These are phyloP conservation scores for Myocastor coypus DNA, from an alignment of 2,113 vertebrate genomes.

Conservation along the genomic window DNA sequence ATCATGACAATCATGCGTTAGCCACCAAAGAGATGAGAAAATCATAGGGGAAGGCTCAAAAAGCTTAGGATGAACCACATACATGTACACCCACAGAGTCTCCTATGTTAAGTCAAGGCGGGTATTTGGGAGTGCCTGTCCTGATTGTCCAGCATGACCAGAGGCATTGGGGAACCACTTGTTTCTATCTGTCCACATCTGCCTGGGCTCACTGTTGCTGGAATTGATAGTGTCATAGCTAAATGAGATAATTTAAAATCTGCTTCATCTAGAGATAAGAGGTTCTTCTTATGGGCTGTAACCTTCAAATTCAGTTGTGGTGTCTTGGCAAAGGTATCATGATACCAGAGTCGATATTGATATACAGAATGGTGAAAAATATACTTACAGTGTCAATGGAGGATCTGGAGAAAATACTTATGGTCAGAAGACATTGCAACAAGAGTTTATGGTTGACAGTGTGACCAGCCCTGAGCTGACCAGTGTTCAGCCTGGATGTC, in stretches of 20 bases:
- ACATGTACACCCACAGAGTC: neutral
- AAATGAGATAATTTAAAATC: constrained; percentile 96
- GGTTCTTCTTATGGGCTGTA: constrained; percentile 93
- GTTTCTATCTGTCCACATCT: too few species aligned
- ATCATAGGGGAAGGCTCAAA: constrained; percentile 94
- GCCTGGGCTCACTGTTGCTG: too few species aligned
- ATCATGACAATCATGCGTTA: constrained; percentile 99
- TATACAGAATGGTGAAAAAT: constrained; percentile 92
- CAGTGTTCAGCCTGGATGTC: constrained; percentile 98
- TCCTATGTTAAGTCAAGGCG: too few species aligned
- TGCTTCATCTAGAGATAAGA: constrained; percentile 92
- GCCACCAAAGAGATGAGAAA: constrained; percentile 99
- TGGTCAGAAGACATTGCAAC: constrained; percentile 99
- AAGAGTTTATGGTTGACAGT: constrained; percentile 99
- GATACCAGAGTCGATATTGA: constrained; percentile 92
- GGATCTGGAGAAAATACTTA: constrained; percentile 98
- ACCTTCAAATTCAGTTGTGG: constrained; percentile 92
- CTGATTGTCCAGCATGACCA: too few species aligned
- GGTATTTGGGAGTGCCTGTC: too few species aligned
- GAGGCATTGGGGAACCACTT: too few species aligned
- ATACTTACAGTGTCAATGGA: constrained; percentile 94
- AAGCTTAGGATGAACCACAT: neutral
- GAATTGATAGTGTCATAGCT: constrained; percentile 95
- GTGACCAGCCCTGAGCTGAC: constrained; percentile 96
- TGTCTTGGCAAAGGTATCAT: constrained; percentile 94